phyloP scores from a whole-genome alignment of 2,113 vertebrate species.

The Hassar affinis region DNA sequence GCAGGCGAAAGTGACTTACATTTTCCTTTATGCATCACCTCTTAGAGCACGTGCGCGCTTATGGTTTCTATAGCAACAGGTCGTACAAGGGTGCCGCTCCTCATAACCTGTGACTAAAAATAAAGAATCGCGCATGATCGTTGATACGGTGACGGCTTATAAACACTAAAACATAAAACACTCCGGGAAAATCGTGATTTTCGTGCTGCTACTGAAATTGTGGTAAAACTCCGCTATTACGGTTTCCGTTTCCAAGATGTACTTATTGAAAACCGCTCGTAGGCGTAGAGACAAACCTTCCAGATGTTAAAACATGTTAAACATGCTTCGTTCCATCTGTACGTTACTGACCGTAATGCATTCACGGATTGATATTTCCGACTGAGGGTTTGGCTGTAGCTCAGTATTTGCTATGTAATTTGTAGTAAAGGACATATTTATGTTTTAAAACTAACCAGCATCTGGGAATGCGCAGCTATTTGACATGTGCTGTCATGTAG shows the following conservation, averaged over 20 bases:
- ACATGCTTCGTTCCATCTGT: background rate
- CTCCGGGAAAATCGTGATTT: no score
- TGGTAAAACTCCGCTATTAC: background rate
- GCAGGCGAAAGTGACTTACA: background rate
- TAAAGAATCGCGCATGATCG: background rate
- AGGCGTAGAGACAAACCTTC: background rate
- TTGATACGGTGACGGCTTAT: no score
- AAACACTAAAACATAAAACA: no score
- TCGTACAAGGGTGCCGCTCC: background rate
- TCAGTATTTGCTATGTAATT: background rate
- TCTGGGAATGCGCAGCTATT: no score
- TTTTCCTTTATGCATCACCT: background rate
- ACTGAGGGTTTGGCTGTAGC: background rate
- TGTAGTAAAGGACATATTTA: background rate
- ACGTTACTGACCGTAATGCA: background rate
- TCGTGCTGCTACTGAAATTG: no score
- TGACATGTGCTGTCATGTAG: background rate
- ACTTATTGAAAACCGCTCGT: background rate
- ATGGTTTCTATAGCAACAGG: background rate
- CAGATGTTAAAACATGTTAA: background rate
- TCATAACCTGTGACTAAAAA: background rate
- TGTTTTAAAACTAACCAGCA: conserved; percentile 10
- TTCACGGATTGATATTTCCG: no score
- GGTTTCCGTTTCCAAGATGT: background rate
- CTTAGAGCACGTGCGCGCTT: no score